Evolutionary conservation across 92 coral and sea anemone genomes (phyloP).

Genomic region (Zoanthus gigantus): DNA sequence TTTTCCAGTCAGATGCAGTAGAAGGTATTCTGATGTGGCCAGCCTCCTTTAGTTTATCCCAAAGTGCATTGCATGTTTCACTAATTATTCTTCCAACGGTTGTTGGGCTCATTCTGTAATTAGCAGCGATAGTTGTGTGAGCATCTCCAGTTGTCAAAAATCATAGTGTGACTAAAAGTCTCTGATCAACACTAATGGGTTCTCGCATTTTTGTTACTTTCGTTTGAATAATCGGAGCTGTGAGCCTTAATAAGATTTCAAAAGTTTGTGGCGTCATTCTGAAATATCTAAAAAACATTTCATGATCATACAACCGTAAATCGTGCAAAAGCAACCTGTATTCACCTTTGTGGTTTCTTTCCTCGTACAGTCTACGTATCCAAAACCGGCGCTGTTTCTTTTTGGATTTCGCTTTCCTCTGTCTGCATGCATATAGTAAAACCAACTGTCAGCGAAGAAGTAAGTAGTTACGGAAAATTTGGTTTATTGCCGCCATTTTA

Average conservation of each 20-base stretch:
- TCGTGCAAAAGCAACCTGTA: slow-evolving; percentile 3
- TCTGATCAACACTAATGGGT: slow-evolving; percentile 21
- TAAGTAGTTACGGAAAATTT: background rate
- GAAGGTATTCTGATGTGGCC: background rate
- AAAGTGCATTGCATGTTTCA: background rate
- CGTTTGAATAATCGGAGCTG: slow-evolving; percentile 13
- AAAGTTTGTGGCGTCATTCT: slow-evolving; percentile 31
- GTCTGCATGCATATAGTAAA: slow-evolving; percentile 1
- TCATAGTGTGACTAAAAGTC: slow-evolving; percentile 3
- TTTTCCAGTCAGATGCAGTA: background rate
- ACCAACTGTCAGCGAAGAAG: background rate
- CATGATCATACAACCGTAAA: slow-evolving; percentile 19
- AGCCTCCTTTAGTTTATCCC: background rate
- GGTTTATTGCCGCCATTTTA: background rate
- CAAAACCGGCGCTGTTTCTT: slow-evolving; percentile 12
- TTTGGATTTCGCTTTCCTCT: background rate
- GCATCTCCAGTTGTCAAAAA: slow-evolving; percentile 8
- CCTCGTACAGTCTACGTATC: slow-evolving; percentile 8
- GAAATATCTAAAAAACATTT: slow-evolving; percentile 25
- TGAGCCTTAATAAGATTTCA: slow-evolving; percentile 2
- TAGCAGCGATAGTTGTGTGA: slow-evolving; percentile 10
- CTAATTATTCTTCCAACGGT: background rate
- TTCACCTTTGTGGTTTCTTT: background rate
- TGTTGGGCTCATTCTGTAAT: background rate
- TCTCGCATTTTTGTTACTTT: slow-evolving; percentile 14